Base-by-base conservation (phyloP, 2,888 invertebrate species). In the Eupithecia exiguata region DNA sequence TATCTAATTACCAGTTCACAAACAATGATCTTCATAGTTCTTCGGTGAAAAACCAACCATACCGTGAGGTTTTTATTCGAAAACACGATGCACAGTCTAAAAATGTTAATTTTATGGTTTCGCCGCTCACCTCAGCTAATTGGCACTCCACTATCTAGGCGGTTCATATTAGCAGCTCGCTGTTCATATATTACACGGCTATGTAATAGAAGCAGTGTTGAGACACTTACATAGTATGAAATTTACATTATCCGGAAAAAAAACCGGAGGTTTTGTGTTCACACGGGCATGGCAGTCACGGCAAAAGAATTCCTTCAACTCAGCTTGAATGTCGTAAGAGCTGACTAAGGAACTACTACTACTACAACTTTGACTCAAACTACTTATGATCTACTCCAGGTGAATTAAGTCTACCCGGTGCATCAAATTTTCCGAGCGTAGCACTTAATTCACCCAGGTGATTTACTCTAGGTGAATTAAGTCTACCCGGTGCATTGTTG, bases 131-230 rank as follows among this genome's bases (percentile, higher is more conserved):
- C 53, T 69, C 49, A 63, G 76, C 77, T 81, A 83, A 82, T 83
- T 83, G 81, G 75, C 76, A 77, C 79, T 82, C 61, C 74, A 80
- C 75, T 68, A 68, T 70, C 70, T 12, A 14, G 18, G 63, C 65
- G 12, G 49, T 49, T 66, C 72, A 58, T 58, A 58, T 58, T 58
- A 58, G 25, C 25, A 25, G 25, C 58, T 10, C 25, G 21, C 25
- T 58, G 58, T 58, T 58, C 21, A 58, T 58, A 53, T 21, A 58
- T 25, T 58, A 58, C 58, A 58, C 25, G 25, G 58, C 21, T 25
- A 25, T 58, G 58, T 58, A 58, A 58, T 25, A 14, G 25, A 58
- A 5, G 58, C 25, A 58, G 58, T 14, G 58, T 25, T 25, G 25
- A 14, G 25, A 58, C 2, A 4, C 53, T 21, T 25, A 58, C 3